These are phyloP conservation scores for Tipula unca DNA, from an alignment of 2,888 invertebrate species.

Conservation along the genomic window DNA sequence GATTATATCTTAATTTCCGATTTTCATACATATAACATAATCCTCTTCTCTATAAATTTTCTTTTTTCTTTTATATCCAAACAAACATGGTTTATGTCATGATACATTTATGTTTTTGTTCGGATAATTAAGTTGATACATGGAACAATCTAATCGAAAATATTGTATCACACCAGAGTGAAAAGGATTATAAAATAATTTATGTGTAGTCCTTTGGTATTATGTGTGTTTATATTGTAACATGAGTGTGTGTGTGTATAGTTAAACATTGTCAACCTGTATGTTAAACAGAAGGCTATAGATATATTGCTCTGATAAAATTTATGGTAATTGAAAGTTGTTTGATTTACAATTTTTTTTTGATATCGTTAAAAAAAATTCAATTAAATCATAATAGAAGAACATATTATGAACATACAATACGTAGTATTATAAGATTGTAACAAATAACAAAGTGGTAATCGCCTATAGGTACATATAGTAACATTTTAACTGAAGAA, in stretches of 20 bases:
- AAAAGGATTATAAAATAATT: not conserved
- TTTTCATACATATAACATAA: not conserved
- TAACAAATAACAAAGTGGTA: no score
- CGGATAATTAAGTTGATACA: not conserved
- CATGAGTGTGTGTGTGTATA: not conserved
- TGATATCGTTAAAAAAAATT: no score
- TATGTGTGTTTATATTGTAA: not conserved
- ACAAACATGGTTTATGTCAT: constrained; percentile 1
- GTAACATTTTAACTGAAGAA: no score
- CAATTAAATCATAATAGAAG: no score
- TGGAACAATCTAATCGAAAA: not conserved
- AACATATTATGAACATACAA: no score
- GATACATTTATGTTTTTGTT: not conserved
- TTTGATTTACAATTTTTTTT: not conserved
- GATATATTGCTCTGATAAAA: not conserved
- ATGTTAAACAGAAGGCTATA: not conserved
- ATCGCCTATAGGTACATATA: no score
- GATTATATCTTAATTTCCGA: not conserved
- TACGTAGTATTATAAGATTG: no score
- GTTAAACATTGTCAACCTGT: not conserved
- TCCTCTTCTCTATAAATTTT: not conserved
- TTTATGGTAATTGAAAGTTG: not conserved
- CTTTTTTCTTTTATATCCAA: not conserved
- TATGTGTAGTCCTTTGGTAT: not conserved
- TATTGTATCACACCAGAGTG: not conserved